Conservation (phyloP, 2,113 vertebrate species). For the Thunnus maccoyii region DNA sequence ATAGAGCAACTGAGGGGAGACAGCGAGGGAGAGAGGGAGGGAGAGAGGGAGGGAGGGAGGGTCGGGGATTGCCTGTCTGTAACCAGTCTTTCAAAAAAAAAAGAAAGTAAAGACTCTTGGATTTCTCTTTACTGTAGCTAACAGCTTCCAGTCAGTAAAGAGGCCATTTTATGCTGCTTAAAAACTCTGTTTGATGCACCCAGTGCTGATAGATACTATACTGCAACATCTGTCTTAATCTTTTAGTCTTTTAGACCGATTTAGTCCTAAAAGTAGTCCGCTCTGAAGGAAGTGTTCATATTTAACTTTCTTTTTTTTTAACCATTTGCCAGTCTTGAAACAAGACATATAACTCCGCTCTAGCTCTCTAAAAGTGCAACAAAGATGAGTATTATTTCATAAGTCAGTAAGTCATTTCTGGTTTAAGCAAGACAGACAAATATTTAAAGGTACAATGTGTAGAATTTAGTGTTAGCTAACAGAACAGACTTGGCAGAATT, state of each 20-base stretch:
- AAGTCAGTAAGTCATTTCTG: too few species aligned
- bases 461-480: too few species aligned
- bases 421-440: too few species aligned
- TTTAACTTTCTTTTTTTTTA: not conserved
- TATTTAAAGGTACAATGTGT: too few species aligned
- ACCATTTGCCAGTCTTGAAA: not conserved
- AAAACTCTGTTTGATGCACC: slow-evolving; percentile 23
- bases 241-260: slow-evolving; percentile 1
- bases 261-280: not conserved
- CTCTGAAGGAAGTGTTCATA: not conserved
- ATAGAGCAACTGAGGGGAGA: slow-evolving; percentile 29
- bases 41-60: slow-evolving; percentile 11
- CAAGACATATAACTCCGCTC: not conserved
- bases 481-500: too few species aligned
- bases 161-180: slow-evolving; percentile 33
- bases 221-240: not conserved
- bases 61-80: slow-evolving; percentile 41
- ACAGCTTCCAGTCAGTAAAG: slow-evolving; percentile 11
- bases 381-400: too few species aligned
- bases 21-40: slow-evolving; percentile 9
- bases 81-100: slow-evolving; percentile 30
- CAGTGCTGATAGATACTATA: not conserved
- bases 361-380: not conserved
- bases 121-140: slow-evolving; percentile 26
- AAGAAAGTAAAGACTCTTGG: slow-evolving; percentile 20